phyloP scores from a whole-genome alignment of 2,113 vertebrate species.

The Ciconia stormi region DNA sequence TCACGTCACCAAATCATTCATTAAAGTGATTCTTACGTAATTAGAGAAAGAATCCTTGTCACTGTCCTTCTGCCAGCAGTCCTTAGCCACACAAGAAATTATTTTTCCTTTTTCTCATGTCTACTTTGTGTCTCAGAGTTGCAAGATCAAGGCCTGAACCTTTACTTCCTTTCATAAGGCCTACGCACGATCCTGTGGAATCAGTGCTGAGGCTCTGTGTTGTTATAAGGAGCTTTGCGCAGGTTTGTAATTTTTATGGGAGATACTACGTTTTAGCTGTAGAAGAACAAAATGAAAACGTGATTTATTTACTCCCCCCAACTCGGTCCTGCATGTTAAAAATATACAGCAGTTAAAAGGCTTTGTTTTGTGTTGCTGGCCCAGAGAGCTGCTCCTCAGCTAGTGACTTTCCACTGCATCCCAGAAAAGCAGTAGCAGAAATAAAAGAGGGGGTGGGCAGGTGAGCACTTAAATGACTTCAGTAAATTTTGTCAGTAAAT shows the following conservation, averaged over 20 bases:
- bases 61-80: background rate
- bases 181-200: background rate
- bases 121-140: background rate
- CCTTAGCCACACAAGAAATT: background rate
- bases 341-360: background rate
- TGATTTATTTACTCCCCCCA: background rate
- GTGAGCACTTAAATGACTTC: background rate
- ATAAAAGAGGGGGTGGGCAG: background rate
- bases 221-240: background rate
- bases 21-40: background rate
- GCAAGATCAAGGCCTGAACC: background rate
- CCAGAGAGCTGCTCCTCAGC: background rate
- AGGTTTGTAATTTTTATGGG: background rate
- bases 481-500: background rate
- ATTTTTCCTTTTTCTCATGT: background rate
- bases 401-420: background rate
- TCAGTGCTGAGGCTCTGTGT: background rate
- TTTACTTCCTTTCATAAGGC: background rate
- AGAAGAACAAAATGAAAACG: background rate
- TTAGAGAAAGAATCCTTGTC: background rate
- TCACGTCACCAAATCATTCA: background rate
- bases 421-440: background rate
- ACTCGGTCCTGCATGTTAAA: accelerated
- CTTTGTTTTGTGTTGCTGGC: background rate
- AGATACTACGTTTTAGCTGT: background rate